Conservation (phyloP, 2,888 invertebrate genomes). For the Thera britannica region DNA sequence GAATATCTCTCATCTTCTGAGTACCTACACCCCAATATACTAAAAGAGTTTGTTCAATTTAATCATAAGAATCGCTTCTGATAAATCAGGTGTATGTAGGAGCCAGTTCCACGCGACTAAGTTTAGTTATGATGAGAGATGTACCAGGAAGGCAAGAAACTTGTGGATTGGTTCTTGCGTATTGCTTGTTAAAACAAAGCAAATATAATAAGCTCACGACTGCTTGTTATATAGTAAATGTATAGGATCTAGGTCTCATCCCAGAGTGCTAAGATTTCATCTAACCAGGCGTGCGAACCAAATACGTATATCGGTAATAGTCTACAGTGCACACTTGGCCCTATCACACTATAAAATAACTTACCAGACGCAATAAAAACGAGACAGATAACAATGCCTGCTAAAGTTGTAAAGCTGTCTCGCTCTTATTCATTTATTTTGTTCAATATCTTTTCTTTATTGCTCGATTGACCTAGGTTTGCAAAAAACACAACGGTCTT, state of each 20-base stretch:
- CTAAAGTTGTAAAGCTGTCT: constrained; percentile 1
- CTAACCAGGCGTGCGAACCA: background rate
- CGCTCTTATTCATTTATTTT: background rate
- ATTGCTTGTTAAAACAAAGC: background rate
- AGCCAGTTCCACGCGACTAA: no score
- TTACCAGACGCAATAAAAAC: constrained; percentile 5
- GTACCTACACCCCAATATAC: no score
- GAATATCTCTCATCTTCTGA: no score
- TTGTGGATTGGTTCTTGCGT: no score
- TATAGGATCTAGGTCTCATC: background rate
- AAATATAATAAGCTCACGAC: no score
- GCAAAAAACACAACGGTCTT: background rate
- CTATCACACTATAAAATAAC: background rate
- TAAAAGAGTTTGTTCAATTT: no score
- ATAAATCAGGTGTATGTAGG: no score
- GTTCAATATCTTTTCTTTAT: background rate
- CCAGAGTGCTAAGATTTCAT: background rate
- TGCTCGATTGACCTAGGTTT: constrained; percentile 1
- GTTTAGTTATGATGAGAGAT: no score
- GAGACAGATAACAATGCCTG: background rate
- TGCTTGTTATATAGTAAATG: background rate
- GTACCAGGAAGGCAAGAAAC: no score
- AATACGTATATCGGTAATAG: background rate
- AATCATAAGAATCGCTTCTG: no score
- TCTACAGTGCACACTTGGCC: background rate